Evolutionary conservation across 92 coral and sea anemone genomes (phyloP), one percentile per base, ranked within the genome.

Genomic region (Parazoanthus swiftii): DNA sequence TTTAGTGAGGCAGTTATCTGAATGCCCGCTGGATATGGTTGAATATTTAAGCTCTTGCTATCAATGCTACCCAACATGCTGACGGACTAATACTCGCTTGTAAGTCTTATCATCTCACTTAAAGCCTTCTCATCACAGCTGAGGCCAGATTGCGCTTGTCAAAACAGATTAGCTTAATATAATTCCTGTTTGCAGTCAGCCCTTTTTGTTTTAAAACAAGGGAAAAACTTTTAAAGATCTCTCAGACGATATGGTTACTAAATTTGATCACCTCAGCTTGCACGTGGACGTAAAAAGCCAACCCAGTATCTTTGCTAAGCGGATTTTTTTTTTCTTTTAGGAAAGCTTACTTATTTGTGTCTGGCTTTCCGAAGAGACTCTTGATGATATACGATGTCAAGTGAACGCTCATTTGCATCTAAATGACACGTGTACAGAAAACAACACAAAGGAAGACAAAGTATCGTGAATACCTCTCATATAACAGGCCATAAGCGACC

Each of bases 351-450:
- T 14, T 1, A 14, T 21, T 50, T 10, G 39, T 35, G n/a, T 7
- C 35, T 5, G 4, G 25, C 38, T 13, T 42, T 67, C 37, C 86
- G 76, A 8, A 11, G 18, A 37, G n/a, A 66, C 33, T 72, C 79
- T 35, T 70, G 76, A 44, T 36, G 56, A 25, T n/a, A 23, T 37
- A 23, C 29, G 85, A 11, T 83, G 87, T 84, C 87, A 46, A 73
- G 66, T 71, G 79, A 84, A 48, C 37, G 43, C 65, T 84, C n/a
- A 84, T 84, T 84, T 72, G 87, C 87, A 84, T 84, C 67, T 84
- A 16, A 46, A 84, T 84, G 87, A 72, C 79, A 48, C 48, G 48
- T 43, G 66, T 44, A 51, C 82, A 79, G 80, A 79, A n/a, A 38
- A 79, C 42, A 29, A 79, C 66, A 48, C 50, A 8, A 79, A 48